Percentiles rank a stretch among this genome's conserved stretches.
phyloP scores from a whole-genome alignment of 2,888 invertebrate species.

The Tenthredo amoena region DNA sequence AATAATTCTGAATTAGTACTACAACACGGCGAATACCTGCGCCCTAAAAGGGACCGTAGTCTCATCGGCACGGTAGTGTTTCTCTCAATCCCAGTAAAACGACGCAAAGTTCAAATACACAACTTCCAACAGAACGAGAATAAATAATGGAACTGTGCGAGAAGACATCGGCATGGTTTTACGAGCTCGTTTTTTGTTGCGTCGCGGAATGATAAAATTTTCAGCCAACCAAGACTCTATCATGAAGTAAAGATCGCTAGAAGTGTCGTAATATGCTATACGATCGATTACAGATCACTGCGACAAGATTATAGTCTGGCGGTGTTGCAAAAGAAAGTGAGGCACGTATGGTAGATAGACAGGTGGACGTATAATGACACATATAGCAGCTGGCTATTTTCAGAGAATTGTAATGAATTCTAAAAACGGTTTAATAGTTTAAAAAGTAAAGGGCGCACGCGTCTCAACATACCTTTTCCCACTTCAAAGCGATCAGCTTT shows the following conservation, averaged over 20 bases:
- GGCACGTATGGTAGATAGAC: slow-evolving; percentile 3
- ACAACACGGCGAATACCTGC: neutral
- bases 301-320: no score
- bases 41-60: neutral
- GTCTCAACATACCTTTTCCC: slow-evolving; percentile 75
- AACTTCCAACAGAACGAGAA: neutral
- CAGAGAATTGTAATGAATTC: neutral
- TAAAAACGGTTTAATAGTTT: slow-evolving; percentile 34
- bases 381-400: neutral
- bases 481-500: slow-evolving; percentile 74
- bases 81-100: neutral
- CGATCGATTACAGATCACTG: neutral
- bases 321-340: neutral
- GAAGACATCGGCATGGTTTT: neutral
- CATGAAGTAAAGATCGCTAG: neutral
- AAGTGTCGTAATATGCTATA: neutral
- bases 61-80: neutral
- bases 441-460: slow-evolving; percentile 66
- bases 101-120: neutral
- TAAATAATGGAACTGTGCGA: neutral
- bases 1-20: neutral
- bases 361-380: neutral
- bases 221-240: slow-evolving; percentile 13
- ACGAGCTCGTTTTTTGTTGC: neutral
- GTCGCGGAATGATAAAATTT: neutral